Evolutionary conservation across 1,140 invertebrate species (phyloP).

Genomic region (Notospermus geniculatus): DNA sequence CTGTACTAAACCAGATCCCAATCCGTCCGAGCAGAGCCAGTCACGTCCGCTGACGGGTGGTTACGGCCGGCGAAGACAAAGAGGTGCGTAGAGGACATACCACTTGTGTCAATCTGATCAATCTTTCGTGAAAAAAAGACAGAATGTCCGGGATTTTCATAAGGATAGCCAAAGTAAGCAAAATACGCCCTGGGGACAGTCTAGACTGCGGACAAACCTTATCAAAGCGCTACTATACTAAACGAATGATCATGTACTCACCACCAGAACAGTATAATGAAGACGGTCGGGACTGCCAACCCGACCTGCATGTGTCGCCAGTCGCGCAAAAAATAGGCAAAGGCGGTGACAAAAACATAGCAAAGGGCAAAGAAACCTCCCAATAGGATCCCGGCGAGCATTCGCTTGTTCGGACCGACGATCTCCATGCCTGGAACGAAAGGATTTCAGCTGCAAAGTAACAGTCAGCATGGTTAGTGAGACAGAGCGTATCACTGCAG

Average conservation of each 20-base stretch:
- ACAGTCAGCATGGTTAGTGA: not conserved
- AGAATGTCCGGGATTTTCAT: too few relatives aligned
- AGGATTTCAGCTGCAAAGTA: not conserved
- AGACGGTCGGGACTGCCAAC: slow-evolving; percentile 68
- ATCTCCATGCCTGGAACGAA: slow-evolving; percentile 7
- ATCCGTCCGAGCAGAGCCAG: too few relatives aligned
- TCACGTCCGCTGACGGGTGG: too few relatives aligned
- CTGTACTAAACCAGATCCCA: not conserved
- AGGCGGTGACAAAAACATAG: slow-evolving; percentile 68
- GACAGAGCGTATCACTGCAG: not conserved
- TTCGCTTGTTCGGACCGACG: not conserved
- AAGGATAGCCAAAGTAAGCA: too few relatives aligned
- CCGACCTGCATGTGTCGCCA: slow-evolving; percentile 73
- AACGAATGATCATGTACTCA: slow-evolving; percentile 3
- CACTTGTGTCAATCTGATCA: too few relatives aligned
- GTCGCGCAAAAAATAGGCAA: slow-evolving; percentile 69
- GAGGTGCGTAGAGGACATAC: too few relatives aligned
- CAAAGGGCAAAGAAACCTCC: slow-evolving; percentile 64
- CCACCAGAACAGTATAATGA: slow-evolving; percentile 60
- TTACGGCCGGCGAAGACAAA: too few relatives aligned
- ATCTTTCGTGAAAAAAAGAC: too few relatives aligned
- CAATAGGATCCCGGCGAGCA: not conserved
- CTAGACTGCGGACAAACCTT: too few relatives aligned
- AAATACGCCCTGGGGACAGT: too few relatives aligned
- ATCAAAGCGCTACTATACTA: not conserved